Base-by-base conservation (phyloP, 2,888 invertebrate genomes). In the Campoplex nolae region DNA sequence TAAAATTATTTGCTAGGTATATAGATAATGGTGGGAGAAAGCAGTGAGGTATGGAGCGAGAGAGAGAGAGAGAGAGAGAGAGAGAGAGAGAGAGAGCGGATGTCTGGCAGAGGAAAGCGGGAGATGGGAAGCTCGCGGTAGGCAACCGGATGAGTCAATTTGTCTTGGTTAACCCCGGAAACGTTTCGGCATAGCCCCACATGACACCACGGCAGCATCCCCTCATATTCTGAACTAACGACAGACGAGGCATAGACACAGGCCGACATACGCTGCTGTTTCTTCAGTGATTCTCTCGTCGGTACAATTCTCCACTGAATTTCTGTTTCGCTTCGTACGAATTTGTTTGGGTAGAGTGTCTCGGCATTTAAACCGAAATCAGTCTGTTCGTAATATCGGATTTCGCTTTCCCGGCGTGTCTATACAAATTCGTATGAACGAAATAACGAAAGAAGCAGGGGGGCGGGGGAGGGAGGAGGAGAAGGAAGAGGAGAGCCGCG, bases 131-230 rank as follows among this genome's bases (percentile, higher is more conserved):
- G 74, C 83, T 80, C 71, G 58, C 23, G 23, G 70, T 67, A 85
- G 71, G 76, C 48, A 28, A 71, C 80, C 73, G 85, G 88, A 88
- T 85, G 77, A 82, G 85, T 87, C 88, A 86, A 89, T 89, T 87
- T 87, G 88, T 89, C 89, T 88, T 89, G 87, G 88, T 88, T 88
- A 88, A 89, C 89, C 89, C 82, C 87, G 84, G 87, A 84, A 85
- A 87, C 88, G 83, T 89, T 88, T 83, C 71, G 75, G 71, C 56
- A 42, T 54, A 77, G 28, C 51, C 65, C 51, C 58, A 38, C 54
- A n/a, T 68, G 78, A 54, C 51, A 71, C 58, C 77, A n/a, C 8
- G 67, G 38, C 77, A 13, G n/a, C 68, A 32, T 35, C 42, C 58
- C 18, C 32, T 32, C 56, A 78, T 68, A 42, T 51, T 11, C 9